Evolutionary conservation across 2,888 invertebrate species (phyloP).

Genomic region (Thereva unica): DNA sequence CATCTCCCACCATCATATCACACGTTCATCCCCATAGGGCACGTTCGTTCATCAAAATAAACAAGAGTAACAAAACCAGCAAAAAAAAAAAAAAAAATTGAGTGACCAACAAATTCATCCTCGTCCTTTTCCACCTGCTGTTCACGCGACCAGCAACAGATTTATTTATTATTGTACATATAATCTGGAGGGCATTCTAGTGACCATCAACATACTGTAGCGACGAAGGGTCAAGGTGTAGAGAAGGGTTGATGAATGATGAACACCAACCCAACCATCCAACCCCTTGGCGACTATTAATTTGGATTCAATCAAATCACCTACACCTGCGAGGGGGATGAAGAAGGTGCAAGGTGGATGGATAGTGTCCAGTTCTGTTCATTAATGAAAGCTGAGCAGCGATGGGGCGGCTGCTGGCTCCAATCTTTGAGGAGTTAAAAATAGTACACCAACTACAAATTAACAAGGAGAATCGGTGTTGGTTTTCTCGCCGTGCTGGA

Average conservation of each 20-base stretch:
- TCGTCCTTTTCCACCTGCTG: not conserved
- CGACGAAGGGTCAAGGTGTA: too few species aligned
- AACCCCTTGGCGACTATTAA: constrained; percentile 1
- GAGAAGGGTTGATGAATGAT: too few species aligned
- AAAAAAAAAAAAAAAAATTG: not conserved
- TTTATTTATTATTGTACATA: too few species aligned
- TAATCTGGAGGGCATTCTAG: too few species aligned
- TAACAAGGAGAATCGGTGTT: too few species aligned
- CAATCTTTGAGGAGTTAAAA: constrained; percentile 33
- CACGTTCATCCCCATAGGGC: too few species aligned
- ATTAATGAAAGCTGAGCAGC: not conserved
- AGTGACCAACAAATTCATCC: not conserved
- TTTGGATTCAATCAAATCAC: constrained; percentile 24
- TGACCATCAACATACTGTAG: too few species aligned
- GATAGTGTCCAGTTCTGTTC: constrained; percentile 4
- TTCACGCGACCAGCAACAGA: not conserved
- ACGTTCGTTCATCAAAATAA: too few species aligned
- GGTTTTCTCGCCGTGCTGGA: too few species aligned
- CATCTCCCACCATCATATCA: too few species aligned
- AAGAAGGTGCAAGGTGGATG: constrained; percentile 5
- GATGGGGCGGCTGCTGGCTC: constrained; percentile 12
- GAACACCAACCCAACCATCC: too few species aligned
- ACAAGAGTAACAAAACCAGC: not conserved
- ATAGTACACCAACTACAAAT: not conserved
- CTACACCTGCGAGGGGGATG: not conserved